Base-by-base conservation (phyloP, 2,888 invertebrate species). In the Venusia cambrica region DNA sequence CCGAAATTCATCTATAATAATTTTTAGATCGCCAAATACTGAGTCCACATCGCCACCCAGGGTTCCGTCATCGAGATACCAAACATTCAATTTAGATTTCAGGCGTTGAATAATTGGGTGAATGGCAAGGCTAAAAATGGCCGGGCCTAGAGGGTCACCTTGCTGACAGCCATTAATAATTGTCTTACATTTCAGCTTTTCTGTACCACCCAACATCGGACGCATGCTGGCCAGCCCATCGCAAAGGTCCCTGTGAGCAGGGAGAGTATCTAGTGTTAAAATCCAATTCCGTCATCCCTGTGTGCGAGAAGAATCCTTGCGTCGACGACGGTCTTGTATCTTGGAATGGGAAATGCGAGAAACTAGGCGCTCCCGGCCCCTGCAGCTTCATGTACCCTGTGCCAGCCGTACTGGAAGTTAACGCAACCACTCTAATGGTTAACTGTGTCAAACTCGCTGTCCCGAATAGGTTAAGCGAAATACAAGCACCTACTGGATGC, bases 301-400 rank as follows among this genome's bases (percentile, higher is more conserved):
- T 79, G 29, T 94, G 94, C 56, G 75, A 73, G 2, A 51, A 49
- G 9, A 93, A 93, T 74, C 90, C 90, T 0, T 94, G 94, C 57
- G 42, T 39, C 2, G 38, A 53, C 1, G 90, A 92, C 49, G 88
- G 88, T 0, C 52, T 57, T 12, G 89, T 89, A 0, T 45, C 49
- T 4, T 88, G 67, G 54, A 74, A 88, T 14, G 76, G 78, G 1
- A 72, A 68, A 14, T 92, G 92, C 52, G 81, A 87, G 39, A 45
- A 32, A 4, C 47, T 87, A 2, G 74, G 74, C 0, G 44, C 73
- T 10, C 44, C 48, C 0, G 68, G 67, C 1, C 76, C 90, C 1
- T 91, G 91, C 54, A 62, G 19, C 20, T 61, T 40, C 63, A 52
- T 47, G 38, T 51, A 38, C 46, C 77, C 66, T 31, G 67, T 44